Evolutionary conservation across 2,113 vertebrate species (phyloP).

Genomic region (Melierax canorus): DNA sequence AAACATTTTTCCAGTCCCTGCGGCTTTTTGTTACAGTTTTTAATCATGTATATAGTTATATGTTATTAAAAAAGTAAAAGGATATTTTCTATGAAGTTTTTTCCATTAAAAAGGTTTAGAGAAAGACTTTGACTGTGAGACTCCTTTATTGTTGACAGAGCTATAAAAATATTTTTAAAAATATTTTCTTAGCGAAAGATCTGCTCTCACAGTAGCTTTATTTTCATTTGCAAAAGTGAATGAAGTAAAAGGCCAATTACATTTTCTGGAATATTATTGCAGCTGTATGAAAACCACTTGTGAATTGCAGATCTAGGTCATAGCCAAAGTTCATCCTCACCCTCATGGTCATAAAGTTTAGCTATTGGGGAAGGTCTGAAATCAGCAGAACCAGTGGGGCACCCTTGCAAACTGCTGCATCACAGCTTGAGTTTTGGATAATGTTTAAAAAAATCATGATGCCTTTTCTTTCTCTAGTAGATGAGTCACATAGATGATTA

Average conservation of each 20-base stretch:
- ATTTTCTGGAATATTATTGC: constrained; percentile 46
- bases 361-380: constrained; percentile 18
- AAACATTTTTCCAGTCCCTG: constrained; percentile 58
- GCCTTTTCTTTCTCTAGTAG: background rate
- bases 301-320: constrained; percentile 41
- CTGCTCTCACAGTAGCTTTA: constrained; percentile 51
- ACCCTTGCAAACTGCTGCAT: background rate
- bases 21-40: constrained; percentile 72
- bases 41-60: constrained; percentile 83
- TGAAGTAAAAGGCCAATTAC: constrained; percentile 35
- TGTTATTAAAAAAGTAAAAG: constrained; percentile 81
- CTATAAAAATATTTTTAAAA: background rate
- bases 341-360: constrained; percentile 21
- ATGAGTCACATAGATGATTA: background rate
- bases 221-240: constrained; percentile 63
- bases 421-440: constrained; percentile 33
- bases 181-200: constrained; percentile 51
- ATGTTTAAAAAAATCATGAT: background rate
- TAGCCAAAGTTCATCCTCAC: constrained; percentile 29
- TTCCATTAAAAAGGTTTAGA: constrained; percentile 76
- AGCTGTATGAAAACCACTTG: constrained; percentile 55
- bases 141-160: constrained; percentile 49
- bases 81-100: constrained; percentile 74
- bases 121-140: constrained; percentile 57
- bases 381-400: background rate